Evolutionary conservation across 2,888 invertebrate species (phyloP).

Genomic region (Isotomurus palustris): DNA sequence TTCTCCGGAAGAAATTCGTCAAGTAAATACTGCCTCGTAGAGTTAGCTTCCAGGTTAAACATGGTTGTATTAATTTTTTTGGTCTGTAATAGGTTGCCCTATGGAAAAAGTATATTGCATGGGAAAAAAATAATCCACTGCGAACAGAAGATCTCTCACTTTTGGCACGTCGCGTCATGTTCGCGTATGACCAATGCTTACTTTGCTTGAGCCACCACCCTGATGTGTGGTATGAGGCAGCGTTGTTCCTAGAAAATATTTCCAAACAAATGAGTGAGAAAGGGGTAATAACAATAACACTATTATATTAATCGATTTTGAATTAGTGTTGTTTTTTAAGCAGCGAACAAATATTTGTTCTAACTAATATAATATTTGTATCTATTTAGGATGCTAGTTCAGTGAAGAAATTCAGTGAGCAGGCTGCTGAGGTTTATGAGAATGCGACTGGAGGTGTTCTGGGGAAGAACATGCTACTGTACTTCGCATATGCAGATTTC

Average conservation of each 20-base stretch:
- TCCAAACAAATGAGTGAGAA: constrained; percentile 90
- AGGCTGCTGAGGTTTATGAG: constrained; percentile 91
- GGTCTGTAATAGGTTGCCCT: constrained; percentile 70
- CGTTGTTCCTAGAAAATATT: constrained; percentile 91
- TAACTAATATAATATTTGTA: constrained; percentile 8
- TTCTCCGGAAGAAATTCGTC: constrained; percentile 83
- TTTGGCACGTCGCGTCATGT: constrained; percentile 91
- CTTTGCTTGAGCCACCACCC: constrained; percentile 95
- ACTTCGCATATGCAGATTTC: constrained; percentile 98
- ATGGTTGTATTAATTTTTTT: not conserved
- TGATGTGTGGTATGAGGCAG: constrained; percentile 98
- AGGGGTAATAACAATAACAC: constrained; percentile 59
- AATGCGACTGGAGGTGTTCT: constrained; percentile 84
- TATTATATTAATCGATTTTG: constrained; percentile 8
- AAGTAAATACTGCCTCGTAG: constrained; percentile 56
- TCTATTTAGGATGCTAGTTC: constrained; percentile 77
- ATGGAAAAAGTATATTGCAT: constrained; percentile 97
- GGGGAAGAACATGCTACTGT: constrained; percentile 84
- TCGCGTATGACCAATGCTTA: constrained; percentile 96
- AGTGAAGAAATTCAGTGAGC: constrained; percentile 86
- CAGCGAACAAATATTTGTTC: constrained; percentile 5
- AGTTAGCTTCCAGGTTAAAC: not conserved
- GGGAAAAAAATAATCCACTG: constrained; percentile 95
- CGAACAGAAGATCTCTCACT: constrained; percentile 92
- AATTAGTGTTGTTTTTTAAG: constrained; percentile 3